Evolutionary conservation across 1,140 invertebrate genomes (phyloP).

Genomic region (Hypsibius dujardini): DNA sequence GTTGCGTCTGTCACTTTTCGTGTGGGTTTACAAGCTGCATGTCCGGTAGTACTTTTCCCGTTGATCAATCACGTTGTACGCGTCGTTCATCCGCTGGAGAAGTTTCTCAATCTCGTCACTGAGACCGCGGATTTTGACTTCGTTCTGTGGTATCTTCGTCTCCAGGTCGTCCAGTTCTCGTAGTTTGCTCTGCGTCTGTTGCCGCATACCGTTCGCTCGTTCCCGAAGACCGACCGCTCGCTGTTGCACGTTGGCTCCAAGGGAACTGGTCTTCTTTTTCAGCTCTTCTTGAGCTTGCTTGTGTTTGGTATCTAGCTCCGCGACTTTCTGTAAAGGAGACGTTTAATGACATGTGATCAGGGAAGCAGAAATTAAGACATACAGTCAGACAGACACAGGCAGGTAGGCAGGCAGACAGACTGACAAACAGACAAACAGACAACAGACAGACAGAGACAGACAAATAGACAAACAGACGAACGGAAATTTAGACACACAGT

Average conservation of each 20-base stretch:
- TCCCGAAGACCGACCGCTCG: not conserved
- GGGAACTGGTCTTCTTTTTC: not conserved
- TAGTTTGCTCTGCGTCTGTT: not conserved
- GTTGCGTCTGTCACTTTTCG: too few relatives aligned
- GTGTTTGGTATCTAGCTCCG: not conserved
- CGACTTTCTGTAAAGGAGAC: not conserved
- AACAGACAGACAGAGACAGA: not conserved
- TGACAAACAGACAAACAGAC: too few relatives aligned
- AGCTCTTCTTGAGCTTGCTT: not conserved
- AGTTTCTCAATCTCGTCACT: slow-evolving; percentile 1
- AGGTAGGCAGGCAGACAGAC: too few relatives aligned
- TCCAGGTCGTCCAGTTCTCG: slow-evolving; percentile 2
- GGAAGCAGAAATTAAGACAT: too few relatives aligned
- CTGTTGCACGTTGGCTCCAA: not conserved
- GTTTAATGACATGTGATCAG: too few relatives aligned
- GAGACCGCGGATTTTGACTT: not conserved
- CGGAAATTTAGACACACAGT: too few relatives aligned
- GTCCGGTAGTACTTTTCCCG: slow-evolving; percentile 14
- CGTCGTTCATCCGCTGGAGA: not conserved
- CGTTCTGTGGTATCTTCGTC: not conserved
- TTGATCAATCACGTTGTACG: not conserved
- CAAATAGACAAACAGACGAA: too few relatives aligned
- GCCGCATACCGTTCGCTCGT: not conserved
- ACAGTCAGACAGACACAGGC: too few relatives aligned
- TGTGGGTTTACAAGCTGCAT: not conserved